Evolutionary conservation across 2,888 invertebrate genomes (phyloP).

Genomic region (Drosophila meridiana): DNA sequence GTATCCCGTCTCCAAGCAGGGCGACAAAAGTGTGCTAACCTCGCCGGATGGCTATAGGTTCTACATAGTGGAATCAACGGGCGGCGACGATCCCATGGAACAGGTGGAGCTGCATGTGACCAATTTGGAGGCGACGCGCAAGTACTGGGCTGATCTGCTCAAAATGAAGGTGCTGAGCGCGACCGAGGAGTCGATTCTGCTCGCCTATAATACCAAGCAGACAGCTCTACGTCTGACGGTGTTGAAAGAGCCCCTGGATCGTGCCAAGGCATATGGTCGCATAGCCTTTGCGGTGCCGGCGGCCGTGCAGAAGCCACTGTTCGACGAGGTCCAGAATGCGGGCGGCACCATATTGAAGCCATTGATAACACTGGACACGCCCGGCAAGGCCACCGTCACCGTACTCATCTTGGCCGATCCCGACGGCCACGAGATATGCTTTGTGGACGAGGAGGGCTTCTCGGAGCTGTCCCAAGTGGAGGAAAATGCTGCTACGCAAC

Average conservation of each 20-base stretch:
- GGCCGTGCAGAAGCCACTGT: constrained; percentile 90
- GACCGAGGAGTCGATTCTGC: constrained; percentile 87
- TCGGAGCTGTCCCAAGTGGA: constrained; percentile 94
- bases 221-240: constrained; percentile 90
- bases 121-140: constrained; percentile 90
- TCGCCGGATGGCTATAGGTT: constrained; percentile 98
- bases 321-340: constrained; percentile 89
- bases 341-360: constrained; percentile 93
- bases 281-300: constrained; percentile 97
- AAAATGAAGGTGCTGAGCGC: constrained; percentile 90
- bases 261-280: constrained; percentile 96
- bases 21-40: constrained; percentile 88
- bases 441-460: constrained; percentile 98
- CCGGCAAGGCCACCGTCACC: constrained; percentile 97
- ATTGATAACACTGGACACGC: constrained; percentile 96
- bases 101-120: constrained; percentile 93
- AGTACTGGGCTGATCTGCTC: constrained; percentile 94
- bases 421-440: constrained; percentile 99
- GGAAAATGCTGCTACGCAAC: constrained; percentile 91
- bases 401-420: constrained; percentile 99
- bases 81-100: constrained; percentile 91
- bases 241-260: constrained; percentile 87
- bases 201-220: constrained; percentile 91
- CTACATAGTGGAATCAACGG: constrained; percentile 89
- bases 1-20: constrained; percentile 90